phyloP scores from a whole-genome alignment of 2,797 vertebrate species.

The Rhinoraja longicauda region DNA sequence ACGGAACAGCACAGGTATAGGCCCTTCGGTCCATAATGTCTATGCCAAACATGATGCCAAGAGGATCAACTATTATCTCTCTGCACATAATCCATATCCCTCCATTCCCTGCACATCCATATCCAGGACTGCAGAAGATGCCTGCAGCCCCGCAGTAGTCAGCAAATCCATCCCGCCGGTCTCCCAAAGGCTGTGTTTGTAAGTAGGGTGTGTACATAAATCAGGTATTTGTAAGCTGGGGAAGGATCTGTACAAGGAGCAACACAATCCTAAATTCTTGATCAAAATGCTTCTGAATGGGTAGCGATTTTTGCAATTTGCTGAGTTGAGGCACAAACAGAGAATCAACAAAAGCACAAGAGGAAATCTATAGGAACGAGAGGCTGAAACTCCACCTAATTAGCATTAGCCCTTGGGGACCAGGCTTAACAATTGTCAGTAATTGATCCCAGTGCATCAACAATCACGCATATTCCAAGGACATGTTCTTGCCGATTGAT shows the following conservation, averaged over 20 bases:
- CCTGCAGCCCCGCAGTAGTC: too few relatives aligned
- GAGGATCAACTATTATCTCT: too few relatives aligned
- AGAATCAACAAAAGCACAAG: not conserved
- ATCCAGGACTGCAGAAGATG: too few relatives aligned
- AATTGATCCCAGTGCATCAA: slow-evolving; percentile 36
- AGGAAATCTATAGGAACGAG: not conserved
- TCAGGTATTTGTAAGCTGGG: too few relatives aligned
- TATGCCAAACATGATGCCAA: too few relatives aligned
- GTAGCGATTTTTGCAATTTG: not conserved
- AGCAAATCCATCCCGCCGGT: too few relatives aligned
- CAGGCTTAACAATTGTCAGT: not conserved
- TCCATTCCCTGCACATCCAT: too few relatives aligned
- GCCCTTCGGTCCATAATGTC: too few relatives aligned
- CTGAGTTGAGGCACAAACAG: not conserved
- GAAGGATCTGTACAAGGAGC: not conserved
- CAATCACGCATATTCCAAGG: not conserved
- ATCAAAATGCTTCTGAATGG: not conserved
- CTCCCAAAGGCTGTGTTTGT: too few relatives aligned
- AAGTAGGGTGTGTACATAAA: too few relatives aligned
- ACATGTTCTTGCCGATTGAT: not conserved
- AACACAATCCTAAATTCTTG: not conserved
- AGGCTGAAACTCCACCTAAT: not conserved
- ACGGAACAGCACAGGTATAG: too few relatives aligned
- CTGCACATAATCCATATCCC: too few relatives aligned
- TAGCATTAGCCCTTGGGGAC: not conserved